These are phyloP conservation scores for Lampropteryx suffumata DNA, from an alignment of 2,888 invertebrate genomes.

Conservation along the genomic window DNA sequence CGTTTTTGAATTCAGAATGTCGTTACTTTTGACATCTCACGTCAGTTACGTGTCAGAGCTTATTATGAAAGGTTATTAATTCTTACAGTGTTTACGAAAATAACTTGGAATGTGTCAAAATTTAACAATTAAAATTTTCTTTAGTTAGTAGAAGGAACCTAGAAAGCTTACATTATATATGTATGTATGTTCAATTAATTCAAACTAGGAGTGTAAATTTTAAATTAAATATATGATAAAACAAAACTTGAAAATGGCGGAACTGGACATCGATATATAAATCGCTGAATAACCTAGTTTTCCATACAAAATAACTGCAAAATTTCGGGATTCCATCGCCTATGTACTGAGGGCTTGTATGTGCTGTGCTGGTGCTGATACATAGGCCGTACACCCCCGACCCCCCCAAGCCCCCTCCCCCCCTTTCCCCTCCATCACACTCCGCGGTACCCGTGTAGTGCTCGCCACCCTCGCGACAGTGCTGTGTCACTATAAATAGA, in stretches of 20 bases:
- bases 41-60: neutral
- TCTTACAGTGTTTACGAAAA: too few species aligned
- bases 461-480: constrained; percentile 64
- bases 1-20: constrained; percentile 1
- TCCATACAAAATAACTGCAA: constrained; percentile 81
- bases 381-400: constrained; percentile 72
- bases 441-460: constrained; percentile 64
- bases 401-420: constrained; percentile 48
- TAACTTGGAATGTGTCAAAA: too few species aligned
- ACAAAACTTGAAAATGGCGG: constrained; percentile 1
- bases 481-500: constrained; percentile 8
- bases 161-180: too few species aligned
- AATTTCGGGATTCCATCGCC: constrained; percentile 73
- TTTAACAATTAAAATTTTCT: too few species aligned
- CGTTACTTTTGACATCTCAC: constrained; percentile 5
- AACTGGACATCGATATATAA: constrained; percentile 51
- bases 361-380: constrained; percentile 75
- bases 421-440: constrained; percentile 49
- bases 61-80: too few species aligned
- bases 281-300: constrained; percentile 80
- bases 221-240: neutral
- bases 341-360: constrained; percentile 68
- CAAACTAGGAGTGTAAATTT: neutral
- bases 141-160: too few species aligned
- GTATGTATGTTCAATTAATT: neutral